phyloP scores from a whole-genome alignment of 2,888 invertebrate genomes.

The Clostera curtula region DNA sequence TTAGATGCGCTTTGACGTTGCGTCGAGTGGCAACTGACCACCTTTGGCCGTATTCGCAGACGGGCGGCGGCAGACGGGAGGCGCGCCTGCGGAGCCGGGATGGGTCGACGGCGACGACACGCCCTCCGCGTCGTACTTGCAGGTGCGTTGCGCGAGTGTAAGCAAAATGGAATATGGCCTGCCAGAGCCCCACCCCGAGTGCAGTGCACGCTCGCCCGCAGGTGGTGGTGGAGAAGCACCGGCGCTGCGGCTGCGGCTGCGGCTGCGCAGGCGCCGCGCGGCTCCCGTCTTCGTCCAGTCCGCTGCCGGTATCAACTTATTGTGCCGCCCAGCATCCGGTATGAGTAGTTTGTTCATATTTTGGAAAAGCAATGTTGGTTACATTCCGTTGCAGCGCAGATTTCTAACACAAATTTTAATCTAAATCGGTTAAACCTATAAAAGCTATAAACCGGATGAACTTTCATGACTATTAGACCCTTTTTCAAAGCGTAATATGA shows the following conservation, averaged over 20 bases:
- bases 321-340: background rate
- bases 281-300: slow-evolving; percentile 22
- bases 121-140: slow-evolving; percentile 5
- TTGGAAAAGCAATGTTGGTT: no score
- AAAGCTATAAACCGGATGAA: no score
- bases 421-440: background rate
- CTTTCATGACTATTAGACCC: no score
- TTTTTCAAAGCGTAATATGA: no score
- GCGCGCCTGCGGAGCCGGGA: no score
- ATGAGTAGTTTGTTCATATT: background rate
- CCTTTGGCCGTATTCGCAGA: background rate
- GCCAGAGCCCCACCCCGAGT: background rate
- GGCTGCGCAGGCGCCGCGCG: slow-evolving; percentile 7
- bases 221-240: slow-evolving; percentile 31
- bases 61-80: slow-evolving; percentile 1
- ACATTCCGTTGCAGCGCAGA: background rate
- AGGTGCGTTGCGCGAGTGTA: background rate
- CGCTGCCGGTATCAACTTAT: slow-evolving; percentile 3
- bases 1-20: background rate
- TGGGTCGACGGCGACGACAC: no score
- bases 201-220: slow-evolving; percentile 3
- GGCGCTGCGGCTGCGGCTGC: slow-evolving; percentile 10
- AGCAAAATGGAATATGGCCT: background rate
- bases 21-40: background rate
- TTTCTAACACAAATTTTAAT: background rate